These are phyloP conservation scores for Prolemur simus DNA, from an alignment of 2,113 vertebrate genomes.

Conservation along the genomic window DNA sequence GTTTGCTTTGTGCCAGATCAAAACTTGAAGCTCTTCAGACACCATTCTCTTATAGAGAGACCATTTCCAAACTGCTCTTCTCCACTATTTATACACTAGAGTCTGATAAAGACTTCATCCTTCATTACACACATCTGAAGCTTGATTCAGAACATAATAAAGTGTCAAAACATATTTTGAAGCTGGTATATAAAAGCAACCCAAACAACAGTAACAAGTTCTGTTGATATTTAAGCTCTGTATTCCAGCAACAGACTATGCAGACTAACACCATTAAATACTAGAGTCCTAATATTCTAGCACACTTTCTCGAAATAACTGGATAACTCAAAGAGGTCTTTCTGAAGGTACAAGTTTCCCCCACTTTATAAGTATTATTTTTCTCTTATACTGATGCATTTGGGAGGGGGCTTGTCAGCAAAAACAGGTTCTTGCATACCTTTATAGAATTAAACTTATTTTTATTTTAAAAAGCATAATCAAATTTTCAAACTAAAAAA, in stretches of 20 bases:
- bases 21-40: conserved; percentile 71
- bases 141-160: conserved; percentile 84
- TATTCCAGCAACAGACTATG: conserved; percentile 70
- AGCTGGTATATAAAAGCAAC: conserved; percentile 80
- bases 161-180: conserved; percentile 83
- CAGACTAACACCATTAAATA: conserved; percentile 15
- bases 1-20: not conserved
- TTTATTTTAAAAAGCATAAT: not conserved
- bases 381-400: not conserved
- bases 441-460: not conserved
- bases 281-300: not conserved
- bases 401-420: not conserved
- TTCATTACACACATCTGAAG: conserved; percentile 82
- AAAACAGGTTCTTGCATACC: conserved; percentile 13
- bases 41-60: conserved; percentile 73
- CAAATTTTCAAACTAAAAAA: conserved; percentile 36
- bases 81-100: conserved; percentile 76
- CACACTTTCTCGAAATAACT: conserved; percentile 48
- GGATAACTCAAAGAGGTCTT: not conserved
- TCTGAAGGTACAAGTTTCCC: not conserved
- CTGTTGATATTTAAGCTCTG: conserved; percentile 75
- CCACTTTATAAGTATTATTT: not conserved
- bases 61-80: conserved; percentile 75
- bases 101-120: conserved; percentile 78
- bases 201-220: conserved; percentile 78